Base-by-base conservation (phyloP, 2,797 vertebrate genomes). In the Australoheros facetus region DNA sequence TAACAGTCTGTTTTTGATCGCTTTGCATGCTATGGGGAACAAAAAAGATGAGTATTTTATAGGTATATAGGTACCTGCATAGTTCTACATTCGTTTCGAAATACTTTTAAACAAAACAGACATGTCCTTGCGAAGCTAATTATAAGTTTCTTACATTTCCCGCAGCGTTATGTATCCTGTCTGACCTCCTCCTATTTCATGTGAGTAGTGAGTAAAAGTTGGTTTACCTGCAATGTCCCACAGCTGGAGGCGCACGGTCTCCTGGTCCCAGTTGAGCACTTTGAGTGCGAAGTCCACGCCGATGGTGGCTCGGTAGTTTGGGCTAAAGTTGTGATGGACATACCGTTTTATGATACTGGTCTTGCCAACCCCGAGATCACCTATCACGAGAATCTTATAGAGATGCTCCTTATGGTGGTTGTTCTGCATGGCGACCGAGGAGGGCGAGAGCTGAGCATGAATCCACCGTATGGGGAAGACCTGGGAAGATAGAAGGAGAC, bases 341-440 rank as follows among this genome's bases (percentile, higher is more conserved):
- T 99, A 99, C 2, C 98, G 97, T 80, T 99, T 98, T 88, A 99
- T 99, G 94, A 99, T 97, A 95, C 98, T 99, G 87, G 98, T 99
- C 91, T 99, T 99, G 13, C 98, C 98, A 55, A 99, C 98, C 42
- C 98, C 98, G 83, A 99, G 94, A 93, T 99, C 98, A 2, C 98
- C 98, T 34, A 99, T 98, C 53, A 99, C 98, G 71, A 99, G 96
- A 56, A 99, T 96, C 90, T 99, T 99, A 92, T 98, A 99, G 77
- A 99, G 96, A 91, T 96, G 98, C 88, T 99, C 98, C 90, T 96
- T 98, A 69, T 94, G 96, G 88, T 95, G 96, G 88, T 94, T 96
- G 93, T 94, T 96, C 95, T 98, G 97, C 98, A 99, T 99, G 93
- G 92, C 94, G 73, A 90, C 60, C 89, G 90, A 85, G 88, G 82